Evolutionary conservation across 1,140 invertebrate species (phyloP).

Genomic region (Neoseiulus cucumeris): DNA sequence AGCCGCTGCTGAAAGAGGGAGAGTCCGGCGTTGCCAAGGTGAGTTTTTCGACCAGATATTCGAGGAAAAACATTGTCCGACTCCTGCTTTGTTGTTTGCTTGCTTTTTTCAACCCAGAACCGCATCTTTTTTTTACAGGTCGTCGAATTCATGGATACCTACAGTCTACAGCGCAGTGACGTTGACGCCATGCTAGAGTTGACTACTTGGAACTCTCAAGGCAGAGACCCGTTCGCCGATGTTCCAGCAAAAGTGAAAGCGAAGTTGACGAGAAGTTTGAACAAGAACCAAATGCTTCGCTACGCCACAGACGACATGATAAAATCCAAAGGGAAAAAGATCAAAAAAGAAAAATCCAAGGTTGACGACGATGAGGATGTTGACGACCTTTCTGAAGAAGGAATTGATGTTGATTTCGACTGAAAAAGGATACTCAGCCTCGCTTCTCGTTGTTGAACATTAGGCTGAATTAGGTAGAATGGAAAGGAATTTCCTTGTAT

Average conservation of each 20-base stretch:
- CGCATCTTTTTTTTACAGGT: conserved; percentile 28
- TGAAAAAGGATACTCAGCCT: no score
- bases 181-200: conserved; percentile 66
- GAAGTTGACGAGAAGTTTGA: conserved; percentile 13
- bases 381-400: conserved; percentile 2
- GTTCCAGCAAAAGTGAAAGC: conserved; percentile 9
- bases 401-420: conserved; percentile 22
- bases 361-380: conserved; percentile 9
- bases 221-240: conserved; percentile 4
- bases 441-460: no score
- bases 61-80: neutral
- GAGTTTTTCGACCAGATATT: neutral
- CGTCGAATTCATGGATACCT: conserved; percentile 49
- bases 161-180: conserved; percentile 72
- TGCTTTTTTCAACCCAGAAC: neutral
- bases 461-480: no score
- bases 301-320: conserved; percentile 11
- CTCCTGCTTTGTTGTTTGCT: neutral
- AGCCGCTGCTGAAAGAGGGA: conserved; percentile 46
- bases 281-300: neutral
- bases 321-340: neutral
- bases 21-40: conserved; percentile 41
- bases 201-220: conserved; percentile 40
- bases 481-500: no score
- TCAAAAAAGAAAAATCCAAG: neutral